phyloP scores from a whole-genome alignment of 2,113 vertebrate genomes.

The Corythaeola cristata region DNA sequence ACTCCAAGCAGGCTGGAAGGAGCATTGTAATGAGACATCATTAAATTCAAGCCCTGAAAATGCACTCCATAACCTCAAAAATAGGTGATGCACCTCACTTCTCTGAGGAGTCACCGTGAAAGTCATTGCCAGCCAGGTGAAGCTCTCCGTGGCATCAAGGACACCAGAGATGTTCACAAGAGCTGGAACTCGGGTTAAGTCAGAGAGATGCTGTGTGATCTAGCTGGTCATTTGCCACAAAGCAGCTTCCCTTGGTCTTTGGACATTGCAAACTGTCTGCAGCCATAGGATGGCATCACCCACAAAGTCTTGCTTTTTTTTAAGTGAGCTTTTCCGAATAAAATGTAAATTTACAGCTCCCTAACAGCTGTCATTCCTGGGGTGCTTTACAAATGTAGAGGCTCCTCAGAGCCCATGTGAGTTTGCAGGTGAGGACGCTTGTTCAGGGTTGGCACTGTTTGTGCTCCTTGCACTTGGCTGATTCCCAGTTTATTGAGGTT shows the following conservation, averaged over 20 bases:
- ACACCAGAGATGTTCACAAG: neutral
- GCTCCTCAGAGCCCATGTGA: neutral
- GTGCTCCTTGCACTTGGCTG: neutral
- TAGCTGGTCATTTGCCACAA: neutral
- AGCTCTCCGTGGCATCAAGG: neutral
- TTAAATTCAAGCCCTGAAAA: neutral
- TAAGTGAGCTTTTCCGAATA: neutral
- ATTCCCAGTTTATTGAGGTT: neutral
- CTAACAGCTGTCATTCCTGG: neutral
- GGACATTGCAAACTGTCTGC: accelerated
- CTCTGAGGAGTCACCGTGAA: neutral
- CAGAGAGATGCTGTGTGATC: neutral
- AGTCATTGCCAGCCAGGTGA: neutral
- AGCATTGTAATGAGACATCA: neutral
- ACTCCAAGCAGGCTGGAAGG: neutral
- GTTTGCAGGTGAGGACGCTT: neutral
- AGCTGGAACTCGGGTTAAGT: neutral
- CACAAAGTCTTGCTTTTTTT: neutral
- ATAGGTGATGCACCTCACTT: neutral
- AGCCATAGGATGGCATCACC: neutral
- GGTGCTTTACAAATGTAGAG: neutral
- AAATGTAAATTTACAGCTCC: neutral
- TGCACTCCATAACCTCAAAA: neutral
- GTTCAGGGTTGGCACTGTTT: neutral
- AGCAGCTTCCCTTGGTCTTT: neutral